Conservation (phyloP, 2,888 invertebrate species). For the Harpalus rufipes region DNA sequence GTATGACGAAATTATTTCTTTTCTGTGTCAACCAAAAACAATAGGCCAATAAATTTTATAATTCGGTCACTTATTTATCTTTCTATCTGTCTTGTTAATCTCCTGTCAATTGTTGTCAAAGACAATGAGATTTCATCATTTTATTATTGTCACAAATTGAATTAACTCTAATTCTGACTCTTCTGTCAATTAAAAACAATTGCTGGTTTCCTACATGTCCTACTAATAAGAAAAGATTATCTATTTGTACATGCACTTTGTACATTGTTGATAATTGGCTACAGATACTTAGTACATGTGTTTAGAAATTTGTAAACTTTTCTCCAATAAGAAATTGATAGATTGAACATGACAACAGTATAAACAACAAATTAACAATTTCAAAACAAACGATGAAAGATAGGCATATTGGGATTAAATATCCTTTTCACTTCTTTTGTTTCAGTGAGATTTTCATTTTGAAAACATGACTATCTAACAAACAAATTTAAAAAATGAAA, state of each 20-base stretch:
- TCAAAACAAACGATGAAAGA: background rate
- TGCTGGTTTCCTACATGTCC: constrained; percentile 15
- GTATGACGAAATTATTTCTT: too few relatives aligned
- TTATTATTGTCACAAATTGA: constrained; percentile 12
- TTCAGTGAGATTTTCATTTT: too few relatives aligned
- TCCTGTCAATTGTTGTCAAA: constrained; percentile 3
- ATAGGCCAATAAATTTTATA: constrained; percentile 16
- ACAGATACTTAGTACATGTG: constrained; percentile 10
- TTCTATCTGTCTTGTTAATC: constrained; percentile 10
- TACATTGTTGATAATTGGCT: constrained; percentile 17
- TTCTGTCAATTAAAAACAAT: constrained; percentile 53
- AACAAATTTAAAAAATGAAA: too few relatives aligned
- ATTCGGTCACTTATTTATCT: background rate
- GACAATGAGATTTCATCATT: constrained; percentile 8
- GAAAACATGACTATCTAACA: too few relatives aligned
- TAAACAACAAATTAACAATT: constrained; percentile 2
- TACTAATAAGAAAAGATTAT: constrained; percentile 24
- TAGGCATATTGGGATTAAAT: too few relatives aligned
- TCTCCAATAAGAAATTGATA: background rate
- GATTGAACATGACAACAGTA: constrained; percentile 7
- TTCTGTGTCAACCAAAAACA: background rate
- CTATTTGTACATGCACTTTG: constrained; percentile 1
- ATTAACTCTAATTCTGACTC: constrained; percentile 16
- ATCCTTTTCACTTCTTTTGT: too few relatives aligned
- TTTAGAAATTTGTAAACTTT: constrained; percentile 11